Evolutionary conservation across 2,888 invertebrate species (phyloP), one percentile per base, ranked within the genome.

Genomic region (Invenusta paracnida): DNA sequence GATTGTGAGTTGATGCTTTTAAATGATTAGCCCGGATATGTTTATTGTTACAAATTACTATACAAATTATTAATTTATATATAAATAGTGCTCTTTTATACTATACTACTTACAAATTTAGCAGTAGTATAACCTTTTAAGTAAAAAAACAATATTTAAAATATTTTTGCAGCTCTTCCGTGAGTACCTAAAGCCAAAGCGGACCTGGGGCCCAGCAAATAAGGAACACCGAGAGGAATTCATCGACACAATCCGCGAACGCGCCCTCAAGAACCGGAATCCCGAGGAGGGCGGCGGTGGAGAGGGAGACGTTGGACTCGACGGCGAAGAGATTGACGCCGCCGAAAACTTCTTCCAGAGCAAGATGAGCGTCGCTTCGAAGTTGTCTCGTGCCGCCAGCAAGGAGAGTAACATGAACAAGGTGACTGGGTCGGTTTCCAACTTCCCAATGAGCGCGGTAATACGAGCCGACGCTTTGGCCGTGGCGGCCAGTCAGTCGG

Each of bases 131-230:
- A n/a, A n/a, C n/a, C n/a, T n/a, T n/a, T n/a, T n/a, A n/a, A n/a
- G n/a, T n/a, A n/a, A n/a, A n/a, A n/a, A n/a, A n/a, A n/a, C n/a
- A n/a, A n/a, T n/a, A n/a, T n/a, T n/a, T n/a, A n/a, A n/a, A n/a
- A n/a, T n/a, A n/a, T n/a, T 85, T 31, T 87, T 88, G 23, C 87
- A 90, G 90, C 86, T 90, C 0, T 81, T 90, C 86, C 88, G 87
- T 29, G 85, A 88, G 17, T 88, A 88, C n/a, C 88, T 89, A 87
- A 87, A 88, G 30, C 90, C 90, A 11, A 87, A 88, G 1, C 82
- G 86, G 0, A 88, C 89, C 1, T 90, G 90, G 90, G 90, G 90
- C 67, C 90, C 90, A 27, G 89, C 89, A 0, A 86, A 88, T 67
- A 85, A 87, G 0, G 88, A 87, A 11, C 88, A 89, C 87, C 85